phyloP scores from a whole-genome alignment of 2,113 vertebrate species.

The Xenus cinereus region DNA sequence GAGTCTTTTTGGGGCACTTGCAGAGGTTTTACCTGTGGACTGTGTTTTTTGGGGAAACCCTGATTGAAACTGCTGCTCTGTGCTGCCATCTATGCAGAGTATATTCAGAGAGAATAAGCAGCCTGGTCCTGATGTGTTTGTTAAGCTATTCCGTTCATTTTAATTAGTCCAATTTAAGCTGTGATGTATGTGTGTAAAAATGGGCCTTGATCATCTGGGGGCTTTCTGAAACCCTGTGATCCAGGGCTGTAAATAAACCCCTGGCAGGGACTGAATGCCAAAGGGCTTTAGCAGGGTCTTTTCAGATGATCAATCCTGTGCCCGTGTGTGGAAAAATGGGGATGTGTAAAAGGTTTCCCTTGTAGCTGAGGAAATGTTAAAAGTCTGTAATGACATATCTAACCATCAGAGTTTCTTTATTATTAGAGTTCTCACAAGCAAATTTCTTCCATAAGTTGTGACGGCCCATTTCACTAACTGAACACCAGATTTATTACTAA shows the following conservation, averaged over 20 bases:
- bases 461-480: neutral
- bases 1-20: neutral
- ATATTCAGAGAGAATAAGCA: neutral
- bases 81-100: neutral
- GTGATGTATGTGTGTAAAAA: neutral
- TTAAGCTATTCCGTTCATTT: neutral
- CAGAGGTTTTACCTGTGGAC: neutral
- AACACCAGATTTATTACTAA: constrained; percentile 53
- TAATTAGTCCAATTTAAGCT: neutral
- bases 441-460: constrained; percentile 13
- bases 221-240: neutral
- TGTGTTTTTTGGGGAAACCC: neutral
- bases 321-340: neutral
- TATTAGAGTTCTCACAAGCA: neutral
- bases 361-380: neutral
- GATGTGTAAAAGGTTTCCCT: neutral
- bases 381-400: neutral
- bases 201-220: neutral
- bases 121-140: neutral
- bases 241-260: neutral
- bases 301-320: neutral
- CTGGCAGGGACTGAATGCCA: neutral
- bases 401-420: neutral
- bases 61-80: neutral
- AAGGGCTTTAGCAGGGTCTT: neutral